Evolutionary conservation across 1,140 invertebrate species (phyloP).

Genomic region (Eriosoma lanigerum): DNA sequence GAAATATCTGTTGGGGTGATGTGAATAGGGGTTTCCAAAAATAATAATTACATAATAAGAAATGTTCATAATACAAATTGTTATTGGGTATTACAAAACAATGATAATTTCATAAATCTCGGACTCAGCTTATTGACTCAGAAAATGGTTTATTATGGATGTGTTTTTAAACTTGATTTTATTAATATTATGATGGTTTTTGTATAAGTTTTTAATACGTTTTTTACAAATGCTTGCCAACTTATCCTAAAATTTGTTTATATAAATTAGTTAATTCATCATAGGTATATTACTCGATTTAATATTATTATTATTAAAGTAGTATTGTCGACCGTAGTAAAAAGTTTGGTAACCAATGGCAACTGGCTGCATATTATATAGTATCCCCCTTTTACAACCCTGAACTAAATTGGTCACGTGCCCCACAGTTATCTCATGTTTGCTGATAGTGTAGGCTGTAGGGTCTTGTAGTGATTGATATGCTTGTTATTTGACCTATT

Average conservation of each 20-base stretch:
- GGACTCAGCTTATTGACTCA: background rate
- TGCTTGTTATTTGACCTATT: conserved; percentile 25
- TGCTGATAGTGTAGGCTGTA: background rate
- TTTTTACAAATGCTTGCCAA: background rate
- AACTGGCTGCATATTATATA: background rate
- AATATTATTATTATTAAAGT: background rate
- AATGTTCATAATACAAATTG: conserved; percentile 3
- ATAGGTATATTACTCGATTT: background rate
- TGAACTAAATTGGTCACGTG: conserved; percentile 14
- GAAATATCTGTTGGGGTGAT: background rate
- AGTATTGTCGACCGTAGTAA: background rate
- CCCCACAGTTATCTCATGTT: conserved; percentile 13
- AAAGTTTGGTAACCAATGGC: conserved; percentile 13
- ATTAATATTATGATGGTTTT: background rate
- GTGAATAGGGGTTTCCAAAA: conserved; percentile 7
- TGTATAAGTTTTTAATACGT: background rate
- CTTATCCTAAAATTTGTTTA: background rate
- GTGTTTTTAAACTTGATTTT: background rate
- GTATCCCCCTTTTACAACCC: background rate
- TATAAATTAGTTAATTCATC: background rate
- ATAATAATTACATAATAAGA: conserved; percentile 2
- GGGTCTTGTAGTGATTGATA: conserved; percentile 24
- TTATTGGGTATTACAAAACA: background rate
- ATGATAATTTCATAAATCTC: conserved; percentile 14
- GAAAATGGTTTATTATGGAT: conserved; percentile 32